Evolutionary conservation across 1,140 invertebrate species (phyloP).

Genomic region (Berghia stephanieae): DNA sequence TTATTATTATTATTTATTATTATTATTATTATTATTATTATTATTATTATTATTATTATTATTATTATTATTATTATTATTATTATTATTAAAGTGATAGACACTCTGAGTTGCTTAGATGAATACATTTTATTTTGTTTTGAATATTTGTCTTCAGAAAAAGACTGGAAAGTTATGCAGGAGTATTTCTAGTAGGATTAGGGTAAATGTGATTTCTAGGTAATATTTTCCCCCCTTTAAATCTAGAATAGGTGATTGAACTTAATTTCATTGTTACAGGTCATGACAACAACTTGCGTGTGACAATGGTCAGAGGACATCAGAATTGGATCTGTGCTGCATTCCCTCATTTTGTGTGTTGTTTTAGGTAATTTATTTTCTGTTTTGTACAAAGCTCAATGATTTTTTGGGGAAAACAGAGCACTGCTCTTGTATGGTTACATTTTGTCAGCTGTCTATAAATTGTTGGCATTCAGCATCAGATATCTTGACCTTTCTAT

Average conservation of each 20-base stretch:
- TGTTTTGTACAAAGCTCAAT: background rate
- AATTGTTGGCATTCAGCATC: too few species aligned
- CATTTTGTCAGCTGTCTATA: too few species aligned
- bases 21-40: background rate
- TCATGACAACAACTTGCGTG: conserved; percentile 49
- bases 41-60: background rate
- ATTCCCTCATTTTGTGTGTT: conserved; percentile 94
- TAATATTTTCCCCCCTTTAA: too few species aligned
- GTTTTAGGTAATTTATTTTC: conserved; percentile 80
- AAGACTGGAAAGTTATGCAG: background rate
- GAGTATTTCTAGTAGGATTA: background rate
- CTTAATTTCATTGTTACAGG: conserved; percentile 33
- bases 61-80: background rate
- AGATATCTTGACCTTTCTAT: too few species aligned
- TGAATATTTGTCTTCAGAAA: background rate
- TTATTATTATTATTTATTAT: background rate
- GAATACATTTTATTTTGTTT: background rate
- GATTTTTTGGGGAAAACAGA: too few species aligned
- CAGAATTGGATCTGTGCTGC: conserved; percentile 98
- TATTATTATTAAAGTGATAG: background rate
- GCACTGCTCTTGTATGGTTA: too few species aligned
- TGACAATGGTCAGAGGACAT: conserved; percentile 89
- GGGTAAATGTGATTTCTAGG: too few species aligned
- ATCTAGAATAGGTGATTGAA: background rate
- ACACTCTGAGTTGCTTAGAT: background rate